Conservation (phyloP, 2,113 vertebrate species). For the Brachypodius melanocephalos region DNA sequence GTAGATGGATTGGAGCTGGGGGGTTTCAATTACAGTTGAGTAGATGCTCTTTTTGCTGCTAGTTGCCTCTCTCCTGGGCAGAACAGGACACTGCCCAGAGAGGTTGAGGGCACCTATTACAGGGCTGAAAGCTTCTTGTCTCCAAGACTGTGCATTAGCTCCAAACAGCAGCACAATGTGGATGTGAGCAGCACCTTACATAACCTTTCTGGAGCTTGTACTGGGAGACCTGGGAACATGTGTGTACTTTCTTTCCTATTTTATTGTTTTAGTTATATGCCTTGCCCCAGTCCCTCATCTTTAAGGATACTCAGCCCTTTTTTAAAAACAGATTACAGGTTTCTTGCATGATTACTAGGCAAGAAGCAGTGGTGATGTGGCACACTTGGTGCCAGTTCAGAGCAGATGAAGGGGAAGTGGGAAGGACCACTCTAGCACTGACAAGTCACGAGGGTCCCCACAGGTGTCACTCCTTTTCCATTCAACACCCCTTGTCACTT, state of each 20-base stretch:
- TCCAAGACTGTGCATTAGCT: not conserved
- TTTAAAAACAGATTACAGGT: not conserved
- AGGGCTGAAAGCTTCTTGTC: not conserved
- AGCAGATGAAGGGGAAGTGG: not conserved
- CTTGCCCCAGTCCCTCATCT: not conserved
- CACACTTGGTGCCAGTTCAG: not conserved
- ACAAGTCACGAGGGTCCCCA: not conserved
- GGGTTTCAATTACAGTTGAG: not conserved
- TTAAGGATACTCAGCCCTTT: not conserved
- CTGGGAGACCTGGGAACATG: not conserved
- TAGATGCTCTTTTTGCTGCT: not conserved
- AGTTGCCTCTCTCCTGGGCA: not conserved
- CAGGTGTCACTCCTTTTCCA: rapidly evolving
- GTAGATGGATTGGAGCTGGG: not conserved
- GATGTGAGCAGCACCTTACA: not conserved
- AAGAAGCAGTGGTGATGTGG: not conserved
- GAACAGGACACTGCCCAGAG: not conserved
- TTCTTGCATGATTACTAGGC: not conserved
- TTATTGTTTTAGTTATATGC: not conserved
- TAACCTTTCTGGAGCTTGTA: not conserved
- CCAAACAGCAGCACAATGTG: not conserved
- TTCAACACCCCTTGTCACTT: not conserved
- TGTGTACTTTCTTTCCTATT: not conserved
- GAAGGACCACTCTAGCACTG: not conserved
- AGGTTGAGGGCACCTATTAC: not conserved